phyloP scores from a whole-genome alignment of 2,113 vertebrate genomes.

The Coryphaenoides rupestris region DNA sequence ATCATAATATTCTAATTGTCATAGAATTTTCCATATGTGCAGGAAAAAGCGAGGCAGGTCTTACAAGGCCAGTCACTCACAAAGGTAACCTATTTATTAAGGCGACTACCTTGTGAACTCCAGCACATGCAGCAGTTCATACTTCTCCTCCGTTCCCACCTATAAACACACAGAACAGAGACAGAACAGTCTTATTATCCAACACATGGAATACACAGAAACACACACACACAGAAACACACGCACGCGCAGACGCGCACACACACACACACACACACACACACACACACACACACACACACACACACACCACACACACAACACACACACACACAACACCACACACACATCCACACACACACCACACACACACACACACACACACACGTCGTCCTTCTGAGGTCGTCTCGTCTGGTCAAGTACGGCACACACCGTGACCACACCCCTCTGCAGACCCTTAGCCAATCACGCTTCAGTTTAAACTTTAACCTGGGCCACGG shows the following conservation, averaged over 20 bases:
- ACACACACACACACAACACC: no score
- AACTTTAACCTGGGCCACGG: constrained; percentile 35
- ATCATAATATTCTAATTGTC: no score
- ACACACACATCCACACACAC: no score
- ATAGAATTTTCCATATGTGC: neutral
- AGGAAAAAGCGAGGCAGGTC: neutral
- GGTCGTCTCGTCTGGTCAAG: no score
- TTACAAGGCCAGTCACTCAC: no score
- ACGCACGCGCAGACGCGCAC: neutral
- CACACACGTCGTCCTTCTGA: no score
- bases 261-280: no score
- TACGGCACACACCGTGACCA: no score
- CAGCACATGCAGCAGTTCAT: constrained; percentile 90
- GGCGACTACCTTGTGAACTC: constrained; percentile 88
- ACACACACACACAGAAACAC: neutral
- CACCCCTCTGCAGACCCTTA: no score
- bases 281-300: no score
- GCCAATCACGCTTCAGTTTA: constrained; percentile 45
- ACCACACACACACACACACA: neutral
- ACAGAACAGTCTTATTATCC: constrained; percentile 19
- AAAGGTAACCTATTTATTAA: no score
- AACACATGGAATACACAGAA: no score
- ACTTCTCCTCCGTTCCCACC: constrained; percentile 87
- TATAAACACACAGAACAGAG: constrained; percentile 51
- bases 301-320: constrained; percentile 4